Evolutionary conservation across 1,140 invertebrate species (phyloP).

Genomic region (Chironomus striatipennis): DNA sequence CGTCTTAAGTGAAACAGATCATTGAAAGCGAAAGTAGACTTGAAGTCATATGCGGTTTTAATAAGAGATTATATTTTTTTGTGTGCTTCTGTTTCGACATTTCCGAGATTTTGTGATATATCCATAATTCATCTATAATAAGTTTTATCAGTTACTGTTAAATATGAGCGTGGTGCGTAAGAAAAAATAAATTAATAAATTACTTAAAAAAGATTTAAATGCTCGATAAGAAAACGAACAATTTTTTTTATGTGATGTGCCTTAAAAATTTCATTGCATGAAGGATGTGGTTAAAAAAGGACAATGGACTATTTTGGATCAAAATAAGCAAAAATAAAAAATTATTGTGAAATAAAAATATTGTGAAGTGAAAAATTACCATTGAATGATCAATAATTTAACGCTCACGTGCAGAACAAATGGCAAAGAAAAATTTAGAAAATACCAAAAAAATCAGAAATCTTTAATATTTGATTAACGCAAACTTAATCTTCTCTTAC

Average conservation of each 20-base stretch:
- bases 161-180: conserved; percentile 6
- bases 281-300: neutral
- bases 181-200: neutral
- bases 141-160: neutral
- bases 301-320: too few species aligned
- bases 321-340: too few species aligned
- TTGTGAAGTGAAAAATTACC: too few species aligned
- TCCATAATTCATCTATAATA: neutral
- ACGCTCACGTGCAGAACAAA: too few species aligned
- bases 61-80: neutral
- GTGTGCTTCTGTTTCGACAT: neutral
- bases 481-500: too few species aligned
- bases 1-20: neutral
- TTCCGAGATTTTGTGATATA: neutral
- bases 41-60: neutral
- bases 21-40: conserved; percentile 1
- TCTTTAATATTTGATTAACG: too few species aligned
- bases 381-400: too few species aligned
- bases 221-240: too few species aligned
- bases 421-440: too few species aligned
- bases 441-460: too few species aligned
- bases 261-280: neutral
- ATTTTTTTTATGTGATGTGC: neutral
- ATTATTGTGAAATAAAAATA: too few species aligned
- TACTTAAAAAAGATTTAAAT: too few species aligned